Evolutionary conservation across 1,140 invertebrate species (phyloP).

Genomic region (Grapholita molesta): DNA sequence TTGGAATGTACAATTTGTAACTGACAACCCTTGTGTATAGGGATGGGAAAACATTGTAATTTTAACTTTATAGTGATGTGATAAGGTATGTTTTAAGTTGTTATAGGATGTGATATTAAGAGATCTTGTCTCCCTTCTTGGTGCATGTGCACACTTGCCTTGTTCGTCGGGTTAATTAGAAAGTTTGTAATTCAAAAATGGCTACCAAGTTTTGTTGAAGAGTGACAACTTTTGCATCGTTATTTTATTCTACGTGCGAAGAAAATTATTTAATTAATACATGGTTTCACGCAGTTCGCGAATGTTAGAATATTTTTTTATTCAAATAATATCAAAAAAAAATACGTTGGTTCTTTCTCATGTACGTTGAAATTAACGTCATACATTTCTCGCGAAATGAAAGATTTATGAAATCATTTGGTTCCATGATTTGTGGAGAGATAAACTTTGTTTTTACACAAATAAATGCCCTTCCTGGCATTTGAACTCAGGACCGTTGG

Average conservation of each 20-base stretch:
- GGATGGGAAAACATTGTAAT: constrained; percentile 16
- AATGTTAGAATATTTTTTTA: neutral
- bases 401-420: too few species aligned
- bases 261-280: neutral
- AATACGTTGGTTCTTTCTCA: too few species aligned
- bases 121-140: constrained; percentile 57
- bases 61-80: constrained; percentile 27
- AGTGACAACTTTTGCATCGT: constrained; percentile 28
- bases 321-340: neutral
- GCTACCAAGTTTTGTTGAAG: constrained; percentile 30
- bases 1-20: constrained; percentile 22
- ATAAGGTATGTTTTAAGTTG: constrained; percentile 28
- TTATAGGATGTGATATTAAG: constrained; percentile 52
- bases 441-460: too few species aligned
- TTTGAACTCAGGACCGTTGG: too few species aligned
- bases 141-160: constrained; percentile 51
- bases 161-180: constrained; percentile 65
- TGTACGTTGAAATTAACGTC: too few species aligned
- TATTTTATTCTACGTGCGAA: constrained; percentile 5
- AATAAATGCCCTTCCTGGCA: too few species aligned
- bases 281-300: neutral
- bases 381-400: too few species aligned
- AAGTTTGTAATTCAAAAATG: constrained; percentile 53
- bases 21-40: constrained; percentile 22
- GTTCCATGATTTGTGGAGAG: too few species aligned